Conservation (phyloP, 2,888 invertebrate genomes). For the Metacarcinus magister region DNA sequence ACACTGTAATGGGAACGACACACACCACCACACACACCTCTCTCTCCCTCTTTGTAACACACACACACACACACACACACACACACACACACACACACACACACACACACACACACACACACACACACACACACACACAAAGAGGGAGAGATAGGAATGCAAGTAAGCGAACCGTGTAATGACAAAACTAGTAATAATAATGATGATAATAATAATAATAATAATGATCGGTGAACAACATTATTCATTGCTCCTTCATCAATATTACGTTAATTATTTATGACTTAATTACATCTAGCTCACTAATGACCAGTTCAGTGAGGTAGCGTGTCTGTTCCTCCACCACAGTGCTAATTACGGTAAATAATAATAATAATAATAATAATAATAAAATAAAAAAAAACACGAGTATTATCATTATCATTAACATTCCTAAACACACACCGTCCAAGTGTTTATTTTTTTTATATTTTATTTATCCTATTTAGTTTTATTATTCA, state of each 20-base stretch:
- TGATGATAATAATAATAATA: background rate
- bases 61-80: too few relatives aligned
- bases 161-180: background rate
- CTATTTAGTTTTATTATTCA: background rate
- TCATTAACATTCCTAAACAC: background rate
- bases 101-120: constrained; percentile 64
- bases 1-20: background rate
- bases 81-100: constrained; percentile 10
- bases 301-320: too few relatives aligned
- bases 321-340: background rate
- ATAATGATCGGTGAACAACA: background rate
- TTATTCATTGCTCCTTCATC: background rate
- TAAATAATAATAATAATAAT: background rate
- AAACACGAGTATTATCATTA: background rate
- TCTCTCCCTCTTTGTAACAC: background rate
- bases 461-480: background rate
- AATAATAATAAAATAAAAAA: background rate
- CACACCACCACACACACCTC: constrained; percentile 50
- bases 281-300: background rate
- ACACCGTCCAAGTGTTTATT: background rate
- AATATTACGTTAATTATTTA: background rate
- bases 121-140: constrained; percentile 40
- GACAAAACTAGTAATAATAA: constrained; percentile 33
- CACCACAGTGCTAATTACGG: background rate
- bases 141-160: background rate